Conservation (phyloP, 2,113 vertebrate species). For the Pristiophorus japonicus region DNA sequence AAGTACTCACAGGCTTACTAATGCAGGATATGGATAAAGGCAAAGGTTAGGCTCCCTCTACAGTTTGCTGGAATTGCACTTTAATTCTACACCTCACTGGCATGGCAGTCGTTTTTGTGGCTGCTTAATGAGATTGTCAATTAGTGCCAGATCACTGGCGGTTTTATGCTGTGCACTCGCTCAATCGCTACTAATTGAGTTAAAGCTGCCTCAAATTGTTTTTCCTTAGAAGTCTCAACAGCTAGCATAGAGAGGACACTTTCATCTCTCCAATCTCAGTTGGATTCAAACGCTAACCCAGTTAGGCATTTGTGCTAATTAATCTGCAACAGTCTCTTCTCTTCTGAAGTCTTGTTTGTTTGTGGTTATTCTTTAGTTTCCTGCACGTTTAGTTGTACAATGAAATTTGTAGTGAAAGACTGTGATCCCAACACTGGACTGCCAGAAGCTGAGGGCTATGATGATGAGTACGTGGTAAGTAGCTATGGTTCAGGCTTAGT, state of each 20-base stretch:
- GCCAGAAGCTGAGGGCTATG: conserved; percentile 88
- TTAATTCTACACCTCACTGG: no score
- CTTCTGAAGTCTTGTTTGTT: conserved; percentile 41
- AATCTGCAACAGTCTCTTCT: neutral
- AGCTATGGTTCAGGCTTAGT: neutral
- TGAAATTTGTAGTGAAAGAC: conserved; percentile 90
- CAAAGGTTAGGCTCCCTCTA: neutral
- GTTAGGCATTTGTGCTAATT: neutral
- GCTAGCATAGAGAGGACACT: neutral
- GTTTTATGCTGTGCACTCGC: neutral
- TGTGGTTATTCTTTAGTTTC: conserved; percentile 60
- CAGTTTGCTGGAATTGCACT: no score
- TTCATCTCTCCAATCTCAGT: neutral
- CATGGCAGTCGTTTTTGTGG: neutral
- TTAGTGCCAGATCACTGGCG: neutral
- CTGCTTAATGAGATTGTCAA: neutral
- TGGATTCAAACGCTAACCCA: neutral
- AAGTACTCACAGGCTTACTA: neutral
- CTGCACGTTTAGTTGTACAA: conserved; percentile 89
- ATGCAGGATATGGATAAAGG: neutral
- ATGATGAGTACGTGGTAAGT: conserved; percentile 93
- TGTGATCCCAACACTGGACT: conserved; percentile 89
- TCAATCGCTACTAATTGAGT: neutral
- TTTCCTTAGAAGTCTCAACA: neutral
- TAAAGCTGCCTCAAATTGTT: neutral